Conservation (phyloP, 2,797 vertebrate genomes). For the Etheostoma perlongum region DNA sequence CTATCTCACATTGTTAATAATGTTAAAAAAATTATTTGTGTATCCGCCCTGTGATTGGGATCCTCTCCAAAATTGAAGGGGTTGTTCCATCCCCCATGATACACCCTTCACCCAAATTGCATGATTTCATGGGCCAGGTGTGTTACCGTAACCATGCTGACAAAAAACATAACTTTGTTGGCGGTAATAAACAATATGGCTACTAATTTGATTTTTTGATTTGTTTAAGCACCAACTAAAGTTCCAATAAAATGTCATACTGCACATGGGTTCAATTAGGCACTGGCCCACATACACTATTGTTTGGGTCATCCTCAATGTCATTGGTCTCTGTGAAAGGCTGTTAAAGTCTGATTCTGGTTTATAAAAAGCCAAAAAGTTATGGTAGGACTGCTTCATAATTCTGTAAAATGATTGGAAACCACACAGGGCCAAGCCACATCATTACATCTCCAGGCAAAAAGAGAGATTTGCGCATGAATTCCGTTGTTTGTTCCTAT, state of each 20-base stretch:
- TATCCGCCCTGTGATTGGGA: too few relatives aligned
- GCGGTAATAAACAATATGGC: background rate
- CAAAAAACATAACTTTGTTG: too few relatives aligned
- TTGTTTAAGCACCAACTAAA: background rate
- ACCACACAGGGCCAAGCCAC: background rate
- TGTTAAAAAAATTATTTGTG: too few relatives aligned
- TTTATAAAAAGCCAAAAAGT: slow-evolving; percentile 27
- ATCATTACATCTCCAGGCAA: slow-evolving; percentile 1
- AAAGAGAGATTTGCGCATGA: slow-evolving; percentile 12
- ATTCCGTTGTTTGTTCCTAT: slow-evolving; percentile 4
- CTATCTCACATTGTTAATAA: too few relatives aligned
- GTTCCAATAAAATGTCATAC: background rate
- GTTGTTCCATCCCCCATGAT: too few relatives aligned
- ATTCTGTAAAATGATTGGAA: slow-evolving; percentile 26
- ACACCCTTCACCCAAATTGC: too few relatives aligned
- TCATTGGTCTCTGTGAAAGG: slow-evolving; percentile 42
- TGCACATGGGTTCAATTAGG: background rate
- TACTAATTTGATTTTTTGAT: background rate
- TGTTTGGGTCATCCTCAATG: slow-evolving; percentile 36
- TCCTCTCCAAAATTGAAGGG: too few relatives aligned
- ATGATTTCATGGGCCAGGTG: too few relatives aligned
- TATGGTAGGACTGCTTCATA: background rate
- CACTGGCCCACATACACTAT: slow-evolving; percentile 22
- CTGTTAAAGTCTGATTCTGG: slow-evolving; percentile 13
- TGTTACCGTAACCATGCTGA: too few relatives aligned